Base-by-base conservation (phyloP, 2,113 vertebrate genomes). In the Psittacara wagleri region DNA sequence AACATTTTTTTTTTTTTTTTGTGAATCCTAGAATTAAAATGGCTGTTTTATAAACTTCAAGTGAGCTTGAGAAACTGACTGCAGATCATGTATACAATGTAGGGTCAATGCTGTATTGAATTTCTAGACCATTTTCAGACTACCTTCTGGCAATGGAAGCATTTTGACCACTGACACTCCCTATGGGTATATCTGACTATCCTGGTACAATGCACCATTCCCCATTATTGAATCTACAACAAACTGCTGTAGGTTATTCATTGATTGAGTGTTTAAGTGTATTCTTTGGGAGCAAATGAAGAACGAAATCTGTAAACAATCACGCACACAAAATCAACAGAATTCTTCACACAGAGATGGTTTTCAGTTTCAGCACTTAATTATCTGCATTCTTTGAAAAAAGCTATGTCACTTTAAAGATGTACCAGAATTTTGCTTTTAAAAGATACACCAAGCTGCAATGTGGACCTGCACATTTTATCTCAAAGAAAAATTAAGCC, bases 81-180 rank as follows among this genome's bases (percentile, higher is more conserved):
- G 97, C 92, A 95, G 96, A 97, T 97, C 97, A 96, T 98, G 95
- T 97, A 97, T 96, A 98, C 98, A 98, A 98, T 96, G 97, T 98
- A 98, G 98, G 99, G 99, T 99, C 99, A 99, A 98, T 98, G 96
- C 86, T 89, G 95, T 99, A 99, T 99, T 98, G 99, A 99, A 99
- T 99, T 99, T 99, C 98, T 97, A 98, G 98, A 98, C 99, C 98
- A 98, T 99, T 99, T 98, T 99, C 98, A 99, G 98, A 99, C 99
- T 99, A 99, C 99, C 99, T 99, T 98, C 99, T 99, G 99, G 99
- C 99, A 98, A 98, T 99, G 98, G 99, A 99, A 99, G 99, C 99
- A 99, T 99, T 99, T 99, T 99, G 99, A 99, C 99, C 99, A 99
- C 98, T 98, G 98, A 98, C 98, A 98, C 98, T 98, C 99, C 98